These are phyloP conservation scores for Caenorhabditis afra DNA, from an alignment of 2,888 invertebrate genomes.

Conservation along the genomic window DNA sequence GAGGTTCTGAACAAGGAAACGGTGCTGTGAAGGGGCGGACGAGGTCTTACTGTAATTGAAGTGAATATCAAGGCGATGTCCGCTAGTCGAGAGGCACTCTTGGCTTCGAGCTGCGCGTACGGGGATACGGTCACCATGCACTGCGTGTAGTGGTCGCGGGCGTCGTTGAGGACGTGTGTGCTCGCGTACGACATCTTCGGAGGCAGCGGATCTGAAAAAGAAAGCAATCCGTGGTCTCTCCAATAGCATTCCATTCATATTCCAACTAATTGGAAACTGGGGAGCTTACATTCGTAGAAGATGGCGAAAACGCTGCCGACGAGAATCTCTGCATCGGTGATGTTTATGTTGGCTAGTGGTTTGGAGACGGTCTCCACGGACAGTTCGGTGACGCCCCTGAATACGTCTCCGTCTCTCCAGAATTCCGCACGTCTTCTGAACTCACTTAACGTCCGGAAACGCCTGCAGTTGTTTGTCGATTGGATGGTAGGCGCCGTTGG, in stretches of 20 bases:
- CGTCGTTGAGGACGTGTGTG: slow-evolving; percentile 27
- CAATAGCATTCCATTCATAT: too few relatives aligned
- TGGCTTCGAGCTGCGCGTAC: slow-evolving; percentile 29
- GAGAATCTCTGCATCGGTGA: slow-evolving; percentile 51
- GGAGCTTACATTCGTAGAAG: slow-evolving; percentile 53
- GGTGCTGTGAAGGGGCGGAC: not conserved
- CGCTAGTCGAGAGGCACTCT: slow-evolving; percentile 39
- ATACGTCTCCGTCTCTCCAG: not conserved
- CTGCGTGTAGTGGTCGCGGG: slow-evolving; percentile 50
- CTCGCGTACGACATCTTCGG: slow-evolving; percentile 43
- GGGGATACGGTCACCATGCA: slow-evolving; percentile 46
- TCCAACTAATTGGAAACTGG: not conserved
- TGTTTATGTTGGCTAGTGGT: slow-evolving; percentile 43
- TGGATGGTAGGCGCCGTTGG: slow-evolving; percentile 70
- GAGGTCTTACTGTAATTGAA: slow-evolving; percentile 37
- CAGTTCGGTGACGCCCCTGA: slow-evolving; percentile 43
- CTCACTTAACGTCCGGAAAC: slow-evolving; percentile 51
- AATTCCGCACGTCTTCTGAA: too few relatives aligned
- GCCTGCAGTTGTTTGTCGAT: slow-evolving; percentile 36
- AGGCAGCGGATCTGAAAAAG: slow-evolving; percentile 44
- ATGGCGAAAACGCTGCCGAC: slow-evolving; percentile 54
- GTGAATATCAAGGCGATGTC: slow-evolving; percentile 48
- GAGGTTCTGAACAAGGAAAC: slow-evolving; percentile 54
- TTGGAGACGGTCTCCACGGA: slow-evolving; percentile 54
- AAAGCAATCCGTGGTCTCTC: too few relatives aligned